phyloP scores from a whole-genome alignment of 2,888 invertebrate species.

The Odontocerum albicorne region DNA sequence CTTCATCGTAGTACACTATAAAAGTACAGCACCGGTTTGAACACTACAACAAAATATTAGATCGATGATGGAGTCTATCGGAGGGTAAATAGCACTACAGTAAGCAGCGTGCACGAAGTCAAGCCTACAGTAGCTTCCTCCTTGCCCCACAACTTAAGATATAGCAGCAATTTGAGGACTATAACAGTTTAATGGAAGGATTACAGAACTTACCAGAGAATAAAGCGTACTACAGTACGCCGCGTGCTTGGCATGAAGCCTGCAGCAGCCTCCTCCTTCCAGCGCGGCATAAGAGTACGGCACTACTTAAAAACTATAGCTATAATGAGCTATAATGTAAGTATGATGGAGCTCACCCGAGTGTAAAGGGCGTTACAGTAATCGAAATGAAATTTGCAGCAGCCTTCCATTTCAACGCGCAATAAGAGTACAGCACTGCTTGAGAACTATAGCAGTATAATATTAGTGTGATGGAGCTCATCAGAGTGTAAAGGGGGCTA shows the following conservation, averaged over 20 bases:
- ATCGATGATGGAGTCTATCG: too few species aligned
- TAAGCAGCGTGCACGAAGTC: too few species aligned
- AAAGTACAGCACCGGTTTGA: too few species aligned
- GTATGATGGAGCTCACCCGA: constrained; percentile 64
- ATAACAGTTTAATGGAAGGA: too few species aligned
- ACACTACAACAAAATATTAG: too few species aligned
- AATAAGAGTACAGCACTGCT: constrained; percentile 25
- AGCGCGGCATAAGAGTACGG: constrained; percentile 21
- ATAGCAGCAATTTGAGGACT: too few species aligned
- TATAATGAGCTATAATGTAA: neutral
- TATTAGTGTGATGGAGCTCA: constrained; percentile 46
- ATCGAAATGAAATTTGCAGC: constrained; percentile 67
- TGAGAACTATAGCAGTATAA: neutral
- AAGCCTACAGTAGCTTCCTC: too few species aligned
- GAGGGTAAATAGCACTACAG: too few species aligned
- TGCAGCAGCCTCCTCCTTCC: constrained; percentile 44
- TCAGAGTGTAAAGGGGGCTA: constrained; percentile 73
- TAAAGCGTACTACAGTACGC: constrained; percentile 73
- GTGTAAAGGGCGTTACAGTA: constrained; percentile 73
- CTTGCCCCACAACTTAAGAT: too few species aligned
- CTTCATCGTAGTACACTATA: too few species aligned
- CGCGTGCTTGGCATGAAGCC: constrained; percentile 72
- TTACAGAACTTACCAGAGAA: constrained; percentile 73
- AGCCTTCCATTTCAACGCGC: constrained; percentile 12
- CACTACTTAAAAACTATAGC: neutral